Percentiles rank a stretch among this genome's conserved stretches.
Conservation (phyloP, 2,888 invertebrate species). For the Agrenia bidenticulata region DNA sequence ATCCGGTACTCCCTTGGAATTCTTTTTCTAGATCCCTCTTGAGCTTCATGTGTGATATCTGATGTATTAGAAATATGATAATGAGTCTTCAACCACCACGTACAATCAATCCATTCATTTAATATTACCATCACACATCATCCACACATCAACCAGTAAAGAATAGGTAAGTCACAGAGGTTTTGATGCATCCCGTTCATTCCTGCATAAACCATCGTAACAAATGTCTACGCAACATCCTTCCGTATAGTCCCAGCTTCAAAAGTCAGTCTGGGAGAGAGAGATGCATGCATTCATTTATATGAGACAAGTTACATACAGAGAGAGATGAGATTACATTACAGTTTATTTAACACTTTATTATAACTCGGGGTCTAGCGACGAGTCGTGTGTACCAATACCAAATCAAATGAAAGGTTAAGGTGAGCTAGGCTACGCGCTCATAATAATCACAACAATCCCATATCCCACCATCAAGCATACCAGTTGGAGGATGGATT, state of each 20-base stretch:
- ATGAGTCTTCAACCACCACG: neutral
- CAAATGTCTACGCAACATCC: conserved; percentile 25
- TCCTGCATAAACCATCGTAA: too few relatives aligned
- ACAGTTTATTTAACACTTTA: conserved; percentile 35
- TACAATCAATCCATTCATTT: conserved; percentile 2
- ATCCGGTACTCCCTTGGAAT: conserved; percentile 20
- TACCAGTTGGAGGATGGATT: neutral
- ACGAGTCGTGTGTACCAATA: too few relatives aligned
- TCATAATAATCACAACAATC: conserved; percentile 1
- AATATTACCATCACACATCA: neutral
- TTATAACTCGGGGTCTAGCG: neutral
- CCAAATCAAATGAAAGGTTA: too few relatives aligned
- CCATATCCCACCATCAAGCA: neutral
- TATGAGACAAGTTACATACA: conserved; percentile 22
- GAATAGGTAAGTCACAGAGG: neutral
- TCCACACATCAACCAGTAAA: neutral
- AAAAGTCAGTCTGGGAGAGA: conserved; percentile 12
- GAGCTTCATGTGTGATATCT: neutral
- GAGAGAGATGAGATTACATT: conserved; percentile 34
- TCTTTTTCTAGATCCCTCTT: neutral
- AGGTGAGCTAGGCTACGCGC: too few relatives aligned
- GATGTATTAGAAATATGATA: conserved; percentile 5
- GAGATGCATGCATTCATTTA: conserved; percentile 2
- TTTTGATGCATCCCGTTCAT: neutral
- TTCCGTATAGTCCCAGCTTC: neutral